Conservation (phyloP, 2,888 invertebrate species). For the Melitaea athalia region DNA sequence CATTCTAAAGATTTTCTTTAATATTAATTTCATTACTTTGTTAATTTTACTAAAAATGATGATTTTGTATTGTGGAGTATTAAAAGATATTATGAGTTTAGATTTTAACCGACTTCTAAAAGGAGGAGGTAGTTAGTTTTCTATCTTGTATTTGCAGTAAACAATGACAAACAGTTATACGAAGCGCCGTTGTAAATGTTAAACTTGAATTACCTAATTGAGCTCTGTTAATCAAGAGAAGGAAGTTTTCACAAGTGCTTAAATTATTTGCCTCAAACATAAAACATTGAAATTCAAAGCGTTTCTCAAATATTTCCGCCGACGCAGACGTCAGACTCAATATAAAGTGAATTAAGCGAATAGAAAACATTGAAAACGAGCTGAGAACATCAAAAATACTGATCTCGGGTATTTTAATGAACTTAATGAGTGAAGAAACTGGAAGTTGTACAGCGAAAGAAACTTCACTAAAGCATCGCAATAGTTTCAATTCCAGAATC, state of each 20-base stretch:
- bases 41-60: neutral
- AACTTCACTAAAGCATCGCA: slow-evolving; percentile 66
- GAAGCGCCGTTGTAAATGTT: slow-evolving; percentile 69
- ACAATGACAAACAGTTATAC: slow-evolving; percentile 62
- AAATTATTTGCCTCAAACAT: slow-evolving; percentile 79
- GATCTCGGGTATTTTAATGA: slow-evolving; percentile 75
- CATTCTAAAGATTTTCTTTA: slow-evolving; percentile 49
- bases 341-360: slow-evolving; percentile 70
- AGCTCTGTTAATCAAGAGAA: slow-evolving; percentile 76
- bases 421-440: slow-evolving; percentile 75
- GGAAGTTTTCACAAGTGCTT: slow-evolving; percentile 77
- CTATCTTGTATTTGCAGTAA: neutral
- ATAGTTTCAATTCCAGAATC: slow-evolving; percentile 68
- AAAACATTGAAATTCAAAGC: slow-evolving; percentile 77
- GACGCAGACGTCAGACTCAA: slow-evolving; percentile 66
- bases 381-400: slow-evolving; percentile 72
- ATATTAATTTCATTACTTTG: slow-evolving; percentile 24
- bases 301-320: slow-evolving; percentile 73
- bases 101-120: too few relatives aligned
- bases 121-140: neutral
- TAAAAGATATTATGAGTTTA: neutral
- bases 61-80: neutral
- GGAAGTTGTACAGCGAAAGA: slow-evolving; percentile 59
- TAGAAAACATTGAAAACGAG: slow-evolving; percentile 73
- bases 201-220: slow-evolving; percentile 74